Base-by-base conservation (phyloP, 2,113 vertebrate genomes). In the Cryptomyrus ogoouensis region DNA sequence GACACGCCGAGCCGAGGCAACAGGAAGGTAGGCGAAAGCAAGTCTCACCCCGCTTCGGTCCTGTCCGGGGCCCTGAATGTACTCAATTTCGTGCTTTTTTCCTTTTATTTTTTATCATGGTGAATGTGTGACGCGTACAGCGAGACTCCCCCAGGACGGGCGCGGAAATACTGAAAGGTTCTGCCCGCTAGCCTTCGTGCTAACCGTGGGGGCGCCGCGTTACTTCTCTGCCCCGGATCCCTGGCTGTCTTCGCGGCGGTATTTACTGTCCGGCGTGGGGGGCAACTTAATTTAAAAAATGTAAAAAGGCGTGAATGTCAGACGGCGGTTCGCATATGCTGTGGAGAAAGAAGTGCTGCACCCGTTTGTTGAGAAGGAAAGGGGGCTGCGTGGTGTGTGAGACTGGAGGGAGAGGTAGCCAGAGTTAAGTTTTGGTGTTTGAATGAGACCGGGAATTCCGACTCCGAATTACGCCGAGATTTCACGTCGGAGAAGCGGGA, bases 161-260 rank as follows among this genome's bases (percentile, higher is more conserved):
- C 35, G 74, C 31, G 31, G 6, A 53, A 58, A 74, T 24, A 56
- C 56, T 7, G 15, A 89, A 53, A 46, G 70, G 5, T 52, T 46
- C 86, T 89, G 27, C 80, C 17, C 19, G 86, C 46, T 3, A 17
- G 70, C 15, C 13, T 83, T 6, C 12, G 89, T 62, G 80, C 70
- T 47, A 44, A 17, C 56, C 87, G 17, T 53, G 4, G 88, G 89
- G 74, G 89, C n/a, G 91, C 88, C 90, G 39, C 8, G 89, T 80
- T 66, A 83, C 94, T 94, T 94, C 94, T 92, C 92, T 93, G 92
- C 91, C 86, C 5, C 58, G 90, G 89, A 87, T 88, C 92, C 89
- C 91, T 90, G 94, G 94, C 94, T 94, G 95, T 94, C 95, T 95
- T 96, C 95, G 93, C 95, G 92, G 74, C 91, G 7, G 70, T 44